Base-by-base conservation (phyloP, 2,888 invertebrate genomes). In the Drosophila mercatorum region DNA sequence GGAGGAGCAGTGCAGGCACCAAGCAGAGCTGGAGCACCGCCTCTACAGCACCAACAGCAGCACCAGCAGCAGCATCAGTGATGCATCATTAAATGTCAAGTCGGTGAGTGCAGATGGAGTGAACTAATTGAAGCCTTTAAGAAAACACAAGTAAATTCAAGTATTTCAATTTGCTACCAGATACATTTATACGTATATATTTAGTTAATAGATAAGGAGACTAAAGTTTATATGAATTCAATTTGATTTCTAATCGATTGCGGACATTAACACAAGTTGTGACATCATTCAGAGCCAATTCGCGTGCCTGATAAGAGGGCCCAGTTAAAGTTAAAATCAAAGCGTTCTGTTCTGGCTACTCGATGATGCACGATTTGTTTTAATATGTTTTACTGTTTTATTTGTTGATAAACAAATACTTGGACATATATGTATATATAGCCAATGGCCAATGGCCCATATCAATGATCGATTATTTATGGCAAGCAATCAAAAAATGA, bases 1-100 rank as follows among this genome's bases (percentile, higher is more conserved):
- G 63, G 86, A 90, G 52, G 66, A 76, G 34, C 84, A 88, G 58
- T 90, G 91, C 67, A 71, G 78, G 68, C 76, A 72, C 53, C 85
- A 80, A 67, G 79, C 83, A 26, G 83, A 82, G 56, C 61, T 68
- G 22, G 72, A 90, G 53, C 51, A 67, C 8, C 51, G 26, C 22
- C 68, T 12, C 26, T 31, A 52, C 7, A 58, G n/a, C 44, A 22
- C 14, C 10, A 49, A 34, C n/a, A n/a, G 1, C 7, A 17, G 0
- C 5, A 68, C 8, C 22, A 28, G 28, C 28, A 28, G 28, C 28
- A 28, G 28, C 36, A 44, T 47, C 46, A 41, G 51, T 8, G 12
- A 51, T 51, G 61, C 34, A 34, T 41, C 55, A 11, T 36, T 51
- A 36, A 40, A 34, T 43, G 49, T 3, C 61, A 74, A 75, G 51